phyloP scores from a whole-genome alignment of 2,113 vertebrate genomes.

The Antennarius striatus region DNA sequence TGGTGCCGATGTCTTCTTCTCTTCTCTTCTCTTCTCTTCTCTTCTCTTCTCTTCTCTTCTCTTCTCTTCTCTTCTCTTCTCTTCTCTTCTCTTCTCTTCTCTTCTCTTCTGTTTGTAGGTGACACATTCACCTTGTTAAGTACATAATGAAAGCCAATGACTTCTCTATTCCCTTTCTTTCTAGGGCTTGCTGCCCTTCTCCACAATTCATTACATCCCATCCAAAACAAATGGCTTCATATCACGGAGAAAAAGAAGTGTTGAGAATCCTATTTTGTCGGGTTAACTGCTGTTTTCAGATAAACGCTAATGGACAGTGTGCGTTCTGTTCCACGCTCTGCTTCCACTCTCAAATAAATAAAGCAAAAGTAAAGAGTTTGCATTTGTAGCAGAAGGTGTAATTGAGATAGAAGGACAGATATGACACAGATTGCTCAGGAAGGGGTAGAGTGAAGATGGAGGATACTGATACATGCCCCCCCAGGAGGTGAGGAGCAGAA shows the following conservation, averaged over 20 bases:
- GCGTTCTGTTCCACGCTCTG: conserved; percentile 8
- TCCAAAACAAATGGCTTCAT: neutral
- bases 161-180: conserved; percentile 30
- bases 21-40: neutral
- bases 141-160: conserved; percentile 59
- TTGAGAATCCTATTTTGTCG: neutral
- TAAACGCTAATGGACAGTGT: neutral
- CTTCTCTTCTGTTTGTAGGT: conserved; percentile 35
- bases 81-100: conserved; percentile 8
- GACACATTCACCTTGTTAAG: conserved; percentile 55
- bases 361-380: neutral
- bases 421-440: conserved; percentile 1
- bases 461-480: neutral
- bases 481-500: neutral
- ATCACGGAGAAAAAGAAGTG: neutral
- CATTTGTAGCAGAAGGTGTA: neutral
- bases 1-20: no score
- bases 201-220: conserved; percentile 6
- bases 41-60: neutral
- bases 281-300: neutral
- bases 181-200: conserved; percentile 20
- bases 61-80: neutral
- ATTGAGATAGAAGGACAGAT: neutral
- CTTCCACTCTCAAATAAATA: conserved; percentile 22
- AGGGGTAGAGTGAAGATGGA: neutral